Evolutionary conservation across 2,113 vertebrate genomes (phyloP).

Genomic region (Piliocolobus tephrosceles): DNA sequence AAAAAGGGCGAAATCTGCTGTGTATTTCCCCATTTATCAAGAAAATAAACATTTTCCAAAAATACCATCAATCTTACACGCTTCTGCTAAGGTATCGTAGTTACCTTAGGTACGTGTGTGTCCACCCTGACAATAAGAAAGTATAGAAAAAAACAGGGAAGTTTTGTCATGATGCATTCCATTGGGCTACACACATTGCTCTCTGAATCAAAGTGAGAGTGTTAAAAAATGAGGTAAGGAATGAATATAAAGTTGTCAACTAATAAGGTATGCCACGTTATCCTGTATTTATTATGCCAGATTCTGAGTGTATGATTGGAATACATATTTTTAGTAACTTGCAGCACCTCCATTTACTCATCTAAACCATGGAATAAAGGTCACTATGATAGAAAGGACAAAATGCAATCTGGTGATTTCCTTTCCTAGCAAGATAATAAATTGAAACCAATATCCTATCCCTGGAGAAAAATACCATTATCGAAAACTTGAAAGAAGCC

Average conservation of each 20-base stretch:
- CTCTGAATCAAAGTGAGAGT: not conserved
- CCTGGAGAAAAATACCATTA: not conserved
- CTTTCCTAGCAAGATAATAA: conserved; percentile 1
- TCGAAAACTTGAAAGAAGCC: not conserved
- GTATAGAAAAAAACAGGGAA: not conserved
- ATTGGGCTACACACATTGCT: not conserved
- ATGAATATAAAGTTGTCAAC: not conserved
- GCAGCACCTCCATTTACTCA: not conserved
- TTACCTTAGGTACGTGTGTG: not conserved
- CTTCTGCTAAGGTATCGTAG: not conserved
- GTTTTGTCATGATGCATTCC: not conserved
- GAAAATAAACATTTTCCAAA: not conserved
- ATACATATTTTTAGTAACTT: not conserved
- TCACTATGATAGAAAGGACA: not conserved
- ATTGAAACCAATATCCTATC: not conserved
- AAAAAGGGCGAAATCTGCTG: not conserved
- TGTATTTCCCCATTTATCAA: not conserved
- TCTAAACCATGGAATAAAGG: not conserved
- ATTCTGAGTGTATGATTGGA: not conserved
- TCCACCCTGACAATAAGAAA: not conserved
- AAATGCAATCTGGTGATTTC: not conserved
- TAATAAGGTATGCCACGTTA: not conserved
- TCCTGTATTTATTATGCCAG: not conserved
- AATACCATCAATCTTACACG: not conserved
- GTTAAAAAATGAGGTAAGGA: not conserved